Base-by-base conservation (phyloP, 2,113 vertebrate genomes). In the Sceloporus undulatus region DNA sequence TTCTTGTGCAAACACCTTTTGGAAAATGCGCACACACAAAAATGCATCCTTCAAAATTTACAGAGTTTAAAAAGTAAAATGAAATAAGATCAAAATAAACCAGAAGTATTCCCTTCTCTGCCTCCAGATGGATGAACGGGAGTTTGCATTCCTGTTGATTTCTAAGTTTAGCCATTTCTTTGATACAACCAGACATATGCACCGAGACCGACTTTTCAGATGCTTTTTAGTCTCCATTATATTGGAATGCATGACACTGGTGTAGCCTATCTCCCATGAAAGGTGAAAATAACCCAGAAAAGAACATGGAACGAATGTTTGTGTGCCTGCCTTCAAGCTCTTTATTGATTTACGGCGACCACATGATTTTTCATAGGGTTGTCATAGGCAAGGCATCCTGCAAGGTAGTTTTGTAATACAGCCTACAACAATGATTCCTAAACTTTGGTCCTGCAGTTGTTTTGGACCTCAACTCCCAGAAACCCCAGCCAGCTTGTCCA, bases 251-350 rank as follows among this genome's bases (percentile, higher is more conserved):
- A 5, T 70, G 38, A 54, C 40, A 68, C 40, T 0, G 34, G 48
- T 42, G 42, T 59, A 68, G 70, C 88, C 71, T 34, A 82, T 84
- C 73, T 86, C 85, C 52, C 25, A 6, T 27, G 79, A 82, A 90
- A 86, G 85, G 85, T 86, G 79, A 86, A 62, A 83, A 82, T 21
- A 23, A 29, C 29, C 86, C 76, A 62, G 52, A 40, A 14, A 42
- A 38, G 48, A 85, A 89, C 27, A 34, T 16, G 8, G 79, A 89
- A 68, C 11, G 42, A 68, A 40, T 29, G 48, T 16, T 86, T 59
- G 42, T 16, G 21, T 48, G 48, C 48, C 7, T 48, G 48, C 48
- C 48, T 48, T 48, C 48, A 48, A 48, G 48, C 48, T 48, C 5
- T 48, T 48, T 48, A 7, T 48, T 48, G 48, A 48, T 7, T 48